Evolutionary conservation across 2,797 vertebrate genomes (phyloP).

Genomic region (Sphaeramia orbicularis): DNA sequence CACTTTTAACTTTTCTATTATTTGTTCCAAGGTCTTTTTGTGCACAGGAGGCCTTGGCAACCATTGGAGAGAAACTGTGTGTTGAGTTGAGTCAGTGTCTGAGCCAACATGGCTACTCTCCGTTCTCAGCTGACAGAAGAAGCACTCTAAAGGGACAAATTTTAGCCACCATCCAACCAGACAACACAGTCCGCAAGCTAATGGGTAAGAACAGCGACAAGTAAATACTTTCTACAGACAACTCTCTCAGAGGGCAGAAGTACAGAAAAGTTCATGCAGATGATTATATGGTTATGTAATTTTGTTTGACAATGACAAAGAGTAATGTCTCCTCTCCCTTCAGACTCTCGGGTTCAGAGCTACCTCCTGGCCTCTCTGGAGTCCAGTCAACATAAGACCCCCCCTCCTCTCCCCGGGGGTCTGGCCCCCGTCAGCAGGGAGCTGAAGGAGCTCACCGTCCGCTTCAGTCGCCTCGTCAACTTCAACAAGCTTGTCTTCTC

Average conservation of each 20-base stretch:
- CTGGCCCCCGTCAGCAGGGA: constrained; percentile 91
- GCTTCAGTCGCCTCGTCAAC: constrained; percentile 92
- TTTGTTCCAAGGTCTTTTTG: constrained; percentile 85
- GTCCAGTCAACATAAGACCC: constrained; percentile 84
- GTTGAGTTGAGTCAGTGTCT: constrained; percentile 89
- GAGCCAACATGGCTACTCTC: constrained; percentile 87
- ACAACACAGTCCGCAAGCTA: constrained; percentile 91
- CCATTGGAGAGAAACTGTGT: constrained; percentile 91
- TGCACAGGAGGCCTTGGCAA: constrained; percentile 86
- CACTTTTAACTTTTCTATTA: background rate
- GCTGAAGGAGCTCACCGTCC: constrained; percentile 90
- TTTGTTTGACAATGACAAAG: background rate
- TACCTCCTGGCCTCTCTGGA: constrained; percentile 91
- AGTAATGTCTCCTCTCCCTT: constrained; percentile 19
- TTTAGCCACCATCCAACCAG: constrained; percentile 82
- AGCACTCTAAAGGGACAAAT: constrained; percentile 91
- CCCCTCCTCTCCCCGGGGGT: constrained; percentile 89
- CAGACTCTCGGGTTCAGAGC: constrained; percentile 91
- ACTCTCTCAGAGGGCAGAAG: background rate
- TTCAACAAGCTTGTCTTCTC: constrained; percentile 98
- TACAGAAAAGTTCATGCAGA: no score
- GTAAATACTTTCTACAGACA: no score
- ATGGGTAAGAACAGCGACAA: constrained; percentile 86
- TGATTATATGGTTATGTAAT: background rate
- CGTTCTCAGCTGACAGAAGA: constrained; percentile 83